A percentile compares a stretch with the other conserved stretches of the same genome.
Evolutionary conservation across 2,797 vertebrate species (phyloP).

Genomic region (Micropoecilia bifurca): DNA sequence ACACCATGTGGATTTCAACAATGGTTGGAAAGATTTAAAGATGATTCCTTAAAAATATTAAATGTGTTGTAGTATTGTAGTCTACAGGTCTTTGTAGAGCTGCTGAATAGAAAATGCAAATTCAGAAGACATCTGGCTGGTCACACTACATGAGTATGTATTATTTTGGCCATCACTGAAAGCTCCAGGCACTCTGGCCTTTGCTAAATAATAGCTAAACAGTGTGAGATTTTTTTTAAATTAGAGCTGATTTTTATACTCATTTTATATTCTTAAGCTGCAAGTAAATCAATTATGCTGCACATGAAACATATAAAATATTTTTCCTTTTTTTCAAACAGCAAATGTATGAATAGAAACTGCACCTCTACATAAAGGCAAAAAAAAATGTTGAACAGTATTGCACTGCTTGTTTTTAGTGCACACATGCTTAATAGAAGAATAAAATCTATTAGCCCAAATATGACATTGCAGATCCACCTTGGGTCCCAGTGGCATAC

Average conservation of each 20-base stretch:
- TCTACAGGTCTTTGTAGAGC: conserved; percentile 13
- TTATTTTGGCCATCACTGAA: conserved; percentile 19
- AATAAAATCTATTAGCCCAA: not conserved
- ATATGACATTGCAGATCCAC: not conserved
- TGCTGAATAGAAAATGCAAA: conserved; percentile 33
- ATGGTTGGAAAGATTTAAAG: not conserved
- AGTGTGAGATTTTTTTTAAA: conserved; percentile 25
- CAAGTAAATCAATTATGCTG: conserved; percentile 18
- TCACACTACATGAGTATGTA: conserved; percentile 21
- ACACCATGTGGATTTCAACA: no score
- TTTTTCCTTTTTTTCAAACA: conserved; percentile 12
- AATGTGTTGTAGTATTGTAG: conserved; percentile 5
- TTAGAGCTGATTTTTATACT: conserved; percentile 15
- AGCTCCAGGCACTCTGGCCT: conserved; percentile 12
- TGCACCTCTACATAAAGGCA: not conserved
- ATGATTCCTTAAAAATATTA: not conserved
- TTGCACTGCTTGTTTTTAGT: not conserved
- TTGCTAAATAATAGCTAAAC: conserved; percentile 23
- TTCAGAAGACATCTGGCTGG: conserved; percentile 40
- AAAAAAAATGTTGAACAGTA: conserved; percentile 11
- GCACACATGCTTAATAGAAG: not conserved
- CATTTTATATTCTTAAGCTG: not conserved
- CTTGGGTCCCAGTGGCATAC: not conserved
- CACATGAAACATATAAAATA: conserved; percentile 5
- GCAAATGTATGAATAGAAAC: conserved; percentile 9